phyloP scores from a whole-genome alignment of 1,140 invertebrate genomes.

The Fopius arisanus region DNA sequence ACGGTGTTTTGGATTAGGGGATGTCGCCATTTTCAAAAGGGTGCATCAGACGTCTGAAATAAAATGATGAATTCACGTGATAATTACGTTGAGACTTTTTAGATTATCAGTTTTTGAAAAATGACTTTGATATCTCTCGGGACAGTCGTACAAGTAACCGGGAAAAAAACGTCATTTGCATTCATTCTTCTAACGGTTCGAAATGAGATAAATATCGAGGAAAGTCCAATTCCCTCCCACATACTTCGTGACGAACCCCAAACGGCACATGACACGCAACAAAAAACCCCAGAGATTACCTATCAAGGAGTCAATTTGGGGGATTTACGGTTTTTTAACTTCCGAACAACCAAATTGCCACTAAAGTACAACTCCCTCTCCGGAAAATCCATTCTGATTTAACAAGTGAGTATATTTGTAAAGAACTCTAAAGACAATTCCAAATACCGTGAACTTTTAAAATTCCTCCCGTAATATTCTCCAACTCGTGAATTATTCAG shows the following conservation, averaged over 20 bases:
- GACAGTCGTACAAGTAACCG: too few species aligned
- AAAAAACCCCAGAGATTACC: background rate
- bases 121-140: too few species aligned
- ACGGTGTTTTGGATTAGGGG: too few species aligned
- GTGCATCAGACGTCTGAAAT: too few species aligned
- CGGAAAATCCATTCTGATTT: background rate
- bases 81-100: too few species aligned
- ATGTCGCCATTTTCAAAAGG: too few species aligned
- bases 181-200: background rate
- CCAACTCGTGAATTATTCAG: background rate
- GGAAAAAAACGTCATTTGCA: background rate
- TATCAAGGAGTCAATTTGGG: background rate
- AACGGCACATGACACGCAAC: background rate
- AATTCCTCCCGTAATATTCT: background rate
- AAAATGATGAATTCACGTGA: too few species aligned
- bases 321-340: background rate
- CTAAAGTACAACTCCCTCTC: background rate
- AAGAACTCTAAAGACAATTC: background rate
- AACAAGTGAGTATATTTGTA: background rate
- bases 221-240: background rate
- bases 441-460: background rate
- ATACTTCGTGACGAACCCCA: background rate
- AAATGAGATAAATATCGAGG: background rate
- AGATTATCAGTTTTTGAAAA: too few species aligned
- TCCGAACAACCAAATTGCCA: background rate